Evolutionary conservation across 2,888 invertebrate genomes (phyloP), one percentile per base, ranked within the genome.

Genomic region (Nyleta sp.): DNA sequence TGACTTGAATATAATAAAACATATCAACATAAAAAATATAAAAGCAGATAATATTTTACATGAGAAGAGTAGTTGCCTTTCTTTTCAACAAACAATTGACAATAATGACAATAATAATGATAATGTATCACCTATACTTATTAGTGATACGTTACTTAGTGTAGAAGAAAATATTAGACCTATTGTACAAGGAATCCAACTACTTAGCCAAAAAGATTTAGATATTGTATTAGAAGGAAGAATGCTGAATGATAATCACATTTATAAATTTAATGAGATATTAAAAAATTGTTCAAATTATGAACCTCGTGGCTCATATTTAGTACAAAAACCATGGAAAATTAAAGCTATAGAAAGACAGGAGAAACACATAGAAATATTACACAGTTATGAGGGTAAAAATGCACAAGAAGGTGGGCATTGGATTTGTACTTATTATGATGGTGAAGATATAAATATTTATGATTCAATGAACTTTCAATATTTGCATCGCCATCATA

Each of bases 381-480:
- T 46, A 22, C 11, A 11, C 11, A 35, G 38, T 55, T n/a, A 2
- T 13, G 0, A 4, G 15, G 38, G 53, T 38, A 17, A 20, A 1
- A 22, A 13, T 22, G 5, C 33, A 33, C 20, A 35, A 20, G 35
- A 20, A 1, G 2, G n/a, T 6, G 55, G 38, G 6, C 55, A 38
- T 33, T 55, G 55, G 55, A 22, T 55, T 20, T 55, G 38, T 13
- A 38, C 22, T 55, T 55, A 38, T 17, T 38, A 55, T 15, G 38
- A 55, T 38, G 55, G 38, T 7, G 13, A 55, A 13, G n/a, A 46
- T 60, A 6, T 60, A 46, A 33, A 17, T 33, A 33, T 60, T n/a
- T 60, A 44, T 31, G 60, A 60, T 46, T 60, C 46, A 3, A n/a
- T 60, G 7, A 60, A 60, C n/a, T 28, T 18, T 1, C 31, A 46